Base-by-base conservation (phyloP, 2,113 vertebrate genomes). In the Monopterus albus region DNA sequence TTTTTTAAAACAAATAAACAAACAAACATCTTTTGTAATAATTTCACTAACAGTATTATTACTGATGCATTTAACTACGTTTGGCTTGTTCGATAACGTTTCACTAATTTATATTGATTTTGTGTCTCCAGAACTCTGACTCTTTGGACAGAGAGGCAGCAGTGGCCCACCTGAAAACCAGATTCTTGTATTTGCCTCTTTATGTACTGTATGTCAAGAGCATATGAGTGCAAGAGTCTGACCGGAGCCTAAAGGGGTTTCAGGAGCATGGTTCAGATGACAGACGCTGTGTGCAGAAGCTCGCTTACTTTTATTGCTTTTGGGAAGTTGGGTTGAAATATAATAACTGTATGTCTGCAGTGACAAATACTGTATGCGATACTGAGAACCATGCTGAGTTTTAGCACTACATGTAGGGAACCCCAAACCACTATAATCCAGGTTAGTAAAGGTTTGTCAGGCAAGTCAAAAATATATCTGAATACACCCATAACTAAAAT, bases 121-220 rank as follows among this genome's bases (percentile, higher is more conserved):
- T n/a, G n/a, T n/a, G n/a, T n/a, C n/a, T n/a, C n/a, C n/a, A 72
- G 20, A 52, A 15, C 18, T 18, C n/a, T n/a, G n/a, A 15, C 10
- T 31, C 12, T 36, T 31, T 35, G 6, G 50, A 12, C 13, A 14
- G 17, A 39, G 36, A 60, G 21, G n/a, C n/a, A n/a, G n/a, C n/a
- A n/a, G n/a, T n/a, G n/a, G 36, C 12, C 42, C 28, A 28, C n/a
- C 6, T 42, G 17, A 47, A 55, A 49, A 35, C n/a, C 50, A 43
- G 33, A 45, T 50, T 26, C 13, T 17, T 7, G 31, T 40, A 7
- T 45, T 53, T 43, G 23, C 49, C 45, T 56, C n/a, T 49, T n/a
- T n/a, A n/a, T n/a, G n/a, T n/a, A n/a, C 28, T 51, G 35, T 58
- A 65, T 83, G 84, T 64, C 68, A 83, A 74, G 46, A 78, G 51